Conservation (phyloP, 2,113 vertebrate genomes). For the Gobius niger region DNA sequence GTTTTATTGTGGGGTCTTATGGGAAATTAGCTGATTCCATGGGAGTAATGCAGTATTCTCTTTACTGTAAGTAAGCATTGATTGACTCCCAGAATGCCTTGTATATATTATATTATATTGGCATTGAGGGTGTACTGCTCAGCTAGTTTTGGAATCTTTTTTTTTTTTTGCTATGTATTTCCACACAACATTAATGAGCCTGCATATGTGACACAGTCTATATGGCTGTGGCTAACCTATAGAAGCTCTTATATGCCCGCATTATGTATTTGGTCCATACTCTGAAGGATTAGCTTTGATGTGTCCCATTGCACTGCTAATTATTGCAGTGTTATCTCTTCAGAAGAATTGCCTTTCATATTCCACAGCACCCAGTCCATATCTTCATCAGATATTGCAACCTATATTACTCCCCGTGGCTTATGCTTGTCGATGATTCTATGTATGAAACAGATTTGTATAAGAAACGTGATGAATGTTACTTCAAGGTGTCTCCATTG, state of each 20-base stretch:
- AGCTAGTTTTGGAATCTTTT: background rate
- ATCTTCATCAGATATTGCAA: constrained; percentile 27
- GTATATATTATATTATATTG: background rate
- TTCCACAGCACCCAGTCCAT: constrained; percentile 16
- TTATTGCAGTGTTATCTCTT: background rate
- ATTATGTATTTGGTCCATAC: constrained; percentile 3
- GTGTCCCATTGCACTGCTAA: background rate
- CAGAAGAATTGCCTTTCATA: background rate
- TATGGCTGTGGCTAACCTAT: background rate
- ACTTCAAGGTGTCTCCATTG: too few relatives aligned
- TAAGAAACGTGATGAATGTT: constrained; percentile 3
- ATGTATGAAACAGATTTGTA: background rate
- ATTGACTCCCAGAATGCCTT: constrained; percentile 5
- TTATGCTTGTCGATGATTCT: constrained; percentile 13
- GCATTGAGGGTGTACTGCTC: background rate
- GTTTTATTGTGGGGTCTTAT: background rate
- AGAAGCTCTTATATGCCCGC: background rate
- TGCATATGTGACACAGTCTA: constrained; percentile 2
- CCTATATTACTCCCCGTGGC: constrained; percentile 24
- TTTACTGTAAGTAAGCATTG: constrained; percentile 14
- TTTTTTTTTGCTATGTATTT: background rate
- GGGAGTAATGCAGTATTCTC: constrained; percentile 2
- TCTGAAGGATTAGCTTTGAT: background rate
- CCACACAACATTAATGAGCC: background rate
- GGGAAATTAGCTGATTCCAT: constrained; percentile 5